phyloP scores from a whole-genome alignment of 2,888 invertebrate species.

The Slavum lentiscoides region DNA sequence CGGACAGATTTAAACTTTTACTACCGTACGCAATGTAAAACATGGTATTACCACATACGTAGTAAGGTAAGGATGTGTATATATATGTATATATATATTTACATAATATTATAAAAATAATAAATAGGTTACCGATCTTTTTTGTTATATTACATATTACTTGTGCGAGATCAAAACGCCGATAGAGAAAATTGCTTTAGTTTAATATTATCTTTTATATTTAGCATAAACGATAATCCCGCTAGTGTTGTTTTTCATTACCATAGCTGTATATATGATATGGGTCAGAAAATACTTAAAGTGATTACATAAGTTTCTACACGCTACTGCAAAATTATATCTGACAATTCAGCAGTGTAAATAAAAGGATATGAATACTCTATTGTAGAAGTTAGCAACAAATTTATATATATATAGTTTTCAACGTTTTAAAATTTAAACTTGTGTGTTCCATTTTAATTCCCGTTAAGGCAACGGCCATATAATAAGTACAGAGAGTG shows the following conservation, averaged over 20 bases:
- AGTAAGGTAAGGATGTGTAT: neutral
- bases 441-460: neutral
- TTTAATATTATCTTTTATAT: slow-evolving; percentile 2
- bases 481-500: neutral
- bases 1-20: neutral
- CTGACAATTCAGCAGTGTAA: neutral
- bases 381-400: too few relatives aligned
- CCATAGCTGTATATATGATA: neutral
- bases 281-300: slow-evolving; percentile 21
- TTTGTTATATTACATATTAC: slow-evolving; percentile 1
- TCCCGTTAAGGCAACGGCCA: neutral
- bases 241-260: slow-evolving; percentile 13
- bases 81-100: too few relatives aligned
- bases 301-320: slow-evolving; percentile 27
- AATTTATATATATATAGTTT: neutral
- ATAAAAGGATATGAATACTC: neutral
- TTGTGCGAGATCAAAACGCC: neutral
- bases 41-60: too few relatives aligned
- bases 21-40: neutral
- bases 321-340: neutral
- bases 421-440: slow-evolving; percentile 8
- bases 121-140: slow-evolving; percentile 5
- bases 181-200: neutral
- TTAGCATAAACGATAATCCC: slow-evolving; percentile 21
- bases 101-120: neutral